Base-by-base conservation (phyloP, 1,140 invertebrate genomes). In the Drosophila mayri region DNA sequence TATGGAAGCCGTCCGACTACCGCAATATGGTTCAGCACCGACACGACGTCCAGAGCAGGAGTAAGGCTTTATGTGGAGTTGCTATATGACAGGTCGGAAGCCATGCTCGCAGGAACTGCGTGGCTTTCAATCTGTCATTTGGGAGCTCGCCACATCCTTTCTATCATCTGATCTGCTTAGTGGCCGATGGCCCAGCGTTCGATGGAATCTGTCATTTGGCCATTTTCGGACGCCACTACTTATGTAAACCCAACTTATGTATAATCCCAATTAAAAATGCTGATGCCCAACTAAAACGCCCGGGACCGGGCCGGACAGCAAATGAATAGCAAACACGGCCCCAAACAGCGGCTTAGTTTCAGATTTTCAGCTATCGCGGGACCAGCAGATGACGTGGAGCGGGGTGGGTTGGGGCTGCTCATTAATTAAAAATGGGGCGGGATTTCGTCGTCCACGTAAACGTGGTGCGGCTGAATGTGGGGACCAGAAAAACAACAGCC, bases 391-490 rank as follows among this genome's bases (percentile, higher is more conserved):
- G 61, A 25, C 47, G 37, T 10, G n/a, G 6, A 9, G 47, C 14
- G 30, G 32, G n/a, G 32, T 46, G 50, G 41, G 25, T 65, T 65
- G 35, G 35, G 35, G 76, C 72, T 77, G 77, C 80, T 88, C 85
- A 88, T 88, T 88, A 88, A 88, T 88, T 88, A 80, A 90, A 90
- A 88, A 88, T 59, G 57, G 79, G 43, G 40, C 20, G 46, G 46
- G 4, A 28, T 49, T 28, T 28, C 25, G 8, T 11, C n/a, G 25
- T 28, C 16, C 46, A 28, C 46, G 57, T 58, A 20, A 16, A 6
- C 25, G 18, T 11, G 35, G 44, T 10, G 55, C 30, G 18, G 35
- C 22, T 22, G 37, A 63, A 59, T 62, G 41, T 20, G 49, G 52
- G 41, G 37, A 38, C 57, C 55, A 43, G 44, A 43, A 63, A 44